Evolutionary conservation across 1,140 invertebrate genomes (phyloP).

Genomic region (Nymphalis io): DNA sequence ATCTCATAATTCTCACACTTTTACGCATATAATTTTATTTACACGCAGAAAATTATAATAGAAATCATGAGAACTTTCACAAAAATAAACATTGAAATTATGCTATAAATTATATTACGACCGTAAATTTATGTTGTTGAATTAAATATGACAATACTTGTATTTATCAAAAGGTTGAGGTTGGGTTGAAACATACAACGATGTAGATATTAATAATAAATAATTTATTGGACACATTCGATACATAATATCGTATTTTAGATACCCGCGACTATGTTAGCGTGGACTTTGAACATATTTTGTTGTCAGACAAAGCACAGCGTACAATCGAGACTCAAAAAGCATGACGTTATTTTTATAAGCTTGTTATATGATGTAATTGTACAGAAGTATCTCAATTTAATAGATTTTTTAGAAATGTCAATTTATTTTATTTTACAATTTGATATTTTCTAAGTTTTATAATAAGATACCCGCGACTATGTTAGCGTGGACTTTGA

Average conservation of each 20-base stretch:
- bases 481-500: too few species aligned
- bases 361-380: too few species aligned
- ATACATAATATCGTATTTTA: background rate
- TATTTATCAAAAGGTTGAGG: slow-evolving; percentile 2
- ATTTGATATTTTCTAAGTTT: too few species aligned
- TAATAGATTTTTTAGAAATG: too few species aligned
- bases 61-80: background rate
- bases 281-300: too few species aligned
- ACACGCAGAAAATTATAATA: background rate
- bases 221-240: background rate
- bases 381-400: too few species aligned
- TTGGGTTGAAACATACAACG: background rate
- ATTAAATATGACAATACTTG: slow-evolving; percentile 2
- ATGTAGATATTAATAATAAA: background rate
- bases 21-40: background rate
- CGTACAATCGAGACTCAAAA: too few species aligned
- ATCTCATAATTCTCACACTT: background rate
- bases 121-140: background rate
- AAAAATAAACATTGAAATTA: slow-evolving; percentile 10
- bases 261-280: too few species aligned
- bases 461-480: too few species aligned
- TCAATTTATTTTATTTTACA: too few species aligned
- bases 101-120: slow-evolving; percentile 5
- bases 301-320: too few species aligned
- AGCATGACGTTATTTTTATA: too few species aligned